A percentile compares a stretch with the other conserved stretches of the same genome.
phyloP scores from a whole-genome alignment of 1,140 invertebrate genomes.

The Drosophila ironensis region DNA sequence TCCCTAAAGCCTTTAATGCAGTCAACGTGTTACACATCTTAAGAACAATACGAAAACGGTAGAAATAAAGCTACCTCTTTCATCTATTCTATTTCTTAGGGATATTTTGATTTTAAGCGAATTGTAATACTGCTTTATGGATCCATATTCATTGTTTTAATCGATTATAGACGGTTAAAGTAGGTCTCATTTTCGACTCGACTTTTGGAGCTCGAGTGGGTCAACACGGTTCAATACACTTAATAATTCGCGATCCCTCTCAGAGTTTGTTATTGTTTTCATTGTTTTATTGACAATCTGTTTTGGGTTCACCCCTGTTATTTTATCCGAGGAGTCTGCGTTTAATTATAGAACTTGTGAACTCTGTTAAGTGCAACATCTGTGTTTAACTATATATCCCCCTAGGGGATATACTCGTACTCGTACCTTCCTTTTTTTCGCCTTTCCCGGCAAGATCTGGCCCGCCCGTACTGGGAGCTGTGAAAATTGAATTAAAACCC shows the following conservation, averaged over 20 bases:
- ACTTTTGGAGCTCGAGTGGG: conserved; percentile 1
- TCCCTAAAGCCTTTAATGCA: too few relatives aligned
- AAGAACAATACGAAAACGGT: conserved; percentile 1
- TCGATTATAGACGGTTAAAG: too few relatives aligned
- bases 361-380: conserved; percentile 6
- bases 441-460: too few relatives aligned
- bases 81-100: too few relatives aligned
- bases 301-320: conserved; percentile 14
- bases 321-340: conserved; percentile 22
- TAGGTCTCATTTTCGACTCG: too few relatives aligned
- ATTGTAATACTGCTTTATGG: too few relatives aligned
- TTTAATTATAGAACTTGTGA: conserved; percentile 32
- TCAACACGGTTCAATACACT: conserved; percentile 37
- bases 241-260: background rate
- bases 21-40: too few relatives aligned
- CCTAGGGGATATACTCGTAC: background rate
- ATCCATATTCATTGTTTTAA: too few relatives aligned
- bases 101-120: too few relatives aligned
- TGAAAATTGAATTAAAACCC: conserved; percentile 34
- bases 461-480: too few relatives aligned
- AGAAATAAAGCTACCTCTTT: background rate
- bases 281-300: conserved; percentile 34
- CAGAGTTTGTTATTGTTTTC: background rate
- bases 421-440: background rate
- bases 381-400: conserved; percentile 20